These are phyloP conservation scores for Crax fasciolata DNA, from an alignment of 2,797 vertebrate species.

Conservation along the genomic window DNA sequence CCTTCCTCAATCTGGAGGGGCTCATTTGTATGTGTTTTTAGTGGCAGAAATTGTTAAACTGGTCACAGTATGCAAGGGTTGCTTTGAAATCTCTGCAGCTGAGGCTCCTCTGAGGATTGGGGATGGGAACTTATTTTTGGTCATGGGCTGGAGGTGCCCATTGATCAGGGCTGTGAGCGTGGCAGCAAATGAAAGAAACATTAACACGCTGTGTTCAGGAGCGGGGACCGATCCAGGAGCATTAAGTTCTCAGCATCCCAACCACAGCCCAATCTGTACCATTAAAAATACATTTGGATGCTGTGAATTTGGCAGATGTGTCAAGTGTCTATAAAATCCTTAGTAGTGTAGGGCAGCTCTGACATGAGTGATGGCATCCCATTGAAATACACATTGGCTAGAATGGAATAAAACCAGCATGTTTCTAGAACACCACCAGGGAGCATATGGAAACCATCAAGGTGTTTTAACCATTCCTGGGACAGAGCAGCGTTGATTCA, in stretches of 20 bases:
- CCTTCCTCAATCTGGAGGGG: neutral
- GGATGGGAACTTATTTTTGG: conserved; percentile 55
- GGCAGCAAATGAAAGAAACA: conserved; percentile 61
- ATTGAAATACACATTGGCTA: conserved; percentile 1
- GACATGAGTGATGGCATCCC: conserved; percentile 30
- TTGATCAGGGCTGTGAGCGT: conserved; percentile 52
- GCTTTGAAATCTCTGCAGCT: conserved; percentile 45
- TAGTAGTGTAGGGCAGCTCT: conserved; percentile 47
- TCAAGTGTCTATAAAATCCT: conserved; percentile 50
- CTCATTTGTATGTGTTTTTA: neutral
- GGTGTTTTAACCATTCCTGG: conserved; percentile 19
- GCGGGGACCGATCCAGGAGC: conserved; percentile 22
- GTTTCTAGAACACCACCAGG: conserved; percentile 2
- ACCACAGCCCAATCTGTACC: conserved; percentile 57
- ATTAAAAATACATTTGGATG: conserved; percentile 72
- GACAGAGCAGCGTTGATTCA: neutral
- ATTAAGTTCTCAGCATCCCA: conserved; percentile 56
- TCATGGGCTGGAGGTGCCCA: conserved; percentile 22
- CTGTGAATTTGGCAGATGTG: conserved; percentile 73
- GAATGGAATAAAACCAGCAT: conserved; percentile 27
- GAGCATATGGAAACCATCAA: conserved; percentile 19
- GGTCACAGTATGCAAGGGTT: neutral
- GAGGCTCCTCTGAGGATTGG: conserved; percentile 8
- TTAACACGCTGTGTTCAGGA: conserved; percentile 16
- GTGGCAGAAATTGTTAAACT: neutral